Evolutionary conservation across 2,113 vertebrate genomes (phyloP).

Genomic region (Prionailurus viverrinus): DNA sequence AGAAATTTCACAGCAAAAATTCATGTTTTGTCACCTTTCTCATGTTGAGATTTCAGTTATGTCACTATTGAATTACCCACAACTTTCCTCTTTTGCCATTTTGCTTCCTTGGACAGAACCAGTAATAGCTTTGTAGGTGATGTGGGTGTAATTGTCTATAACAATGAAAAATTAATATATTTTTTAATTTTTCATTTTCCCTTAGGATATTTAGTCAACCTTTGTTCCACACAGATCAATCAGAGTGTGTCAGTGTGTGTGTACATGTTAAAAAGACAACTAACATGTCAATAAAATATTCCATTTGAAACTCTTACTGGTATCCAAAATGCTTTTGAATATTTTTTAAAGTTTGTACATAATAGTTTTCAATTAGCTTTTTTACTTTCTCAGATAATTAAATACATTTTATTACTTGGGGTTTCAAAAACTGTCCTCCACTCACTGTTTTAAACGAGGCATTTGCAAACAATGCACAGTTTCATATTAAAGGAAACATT

Average conservation of each 20-base stretch:
- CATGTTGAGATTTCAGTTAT: conserved; percentile 99
- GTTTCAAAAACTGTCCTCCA: conserved; percentile 81
- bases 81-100: conserved; percentile 83
- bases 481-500: conserved; percentile 79
- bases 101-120: conserved; percentile 91
- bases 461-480: conserved; percentile 77
- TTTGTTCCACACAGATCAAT: conserved; percentile 89
- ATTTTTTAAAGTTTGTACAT: conserved; percentile 85
- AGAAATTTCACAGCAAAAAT: conserved; percentile 90
- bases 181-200: conserved; percentile 91
- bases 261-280: conserved; percentile 94
- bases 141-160: conserved; percentile 93
- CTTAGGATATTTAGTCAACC: conserved; percentile 88
- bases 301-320: conserved; percentile 90
- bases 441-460: conserved; percentile 83
- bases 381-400: conserved; percentile 83
- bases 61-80: conserved; percentile 92
- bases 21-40: conserved; percentile 98
- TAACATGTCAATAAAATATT: conserved; percentile 97
- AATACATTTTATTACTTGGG: conserved; percentile 75
- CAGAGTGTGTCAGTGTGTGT: conserved; percentile 90
- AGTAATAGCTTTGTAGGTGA: conserved; percentile 93
- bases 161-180: conserved; percentile 90
- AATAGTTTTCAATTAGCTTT: conserved; percentile 85
- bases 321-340: conserved; percentile 90